Evolutionary conservation across 1,140 invertebrate species (phyloP).

Genomic region (Aporrectodea caliginosa): DNA sequence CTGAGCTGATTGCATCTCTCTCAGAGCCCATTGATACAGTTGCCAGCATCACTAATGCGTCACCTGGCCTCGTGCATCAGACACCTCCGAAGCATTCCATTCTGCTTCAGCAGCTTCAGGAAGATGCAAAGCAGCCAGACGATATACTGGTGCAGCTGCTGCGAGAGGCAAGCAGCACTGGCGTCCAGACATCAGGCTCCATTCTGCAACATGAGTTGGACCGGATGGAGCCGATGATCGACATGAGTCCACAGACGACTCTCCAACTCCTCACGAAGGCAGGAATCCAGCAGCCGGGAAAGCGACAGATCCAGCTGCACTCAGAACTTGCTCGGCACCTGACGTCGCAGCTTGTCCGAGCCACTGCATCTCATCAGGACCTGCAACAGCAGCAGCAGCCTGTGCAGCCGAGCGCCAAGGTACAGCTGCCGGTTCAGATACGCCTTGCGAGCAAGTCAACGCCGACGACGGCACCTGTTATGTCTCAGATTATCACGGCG

Average conservation of each 20-base stretch:
- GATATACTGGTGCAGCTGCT: not conserved
- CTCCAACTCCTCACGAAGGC: not conserved
- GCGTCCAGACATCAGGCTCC: too few relatives aligned
- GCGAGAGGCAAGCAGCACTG: not conserved
- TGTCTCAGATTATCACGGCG: not conserved
- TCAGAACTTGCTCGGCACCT: not conserved
- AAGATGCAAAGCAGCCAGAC: not conserved
- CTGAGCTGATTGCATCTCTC: not conserved
- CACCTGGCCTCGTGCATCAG: too few relatives aligned
- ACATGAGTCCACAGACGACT: not conserved
- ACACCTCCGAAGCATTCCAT: not conserved
- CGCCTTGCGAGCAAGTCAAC: not conserved
- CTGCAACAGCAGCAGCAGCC: not conserved
- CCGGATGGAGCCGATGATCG: not conserved
- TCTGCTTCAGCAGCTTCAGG: not conserved
- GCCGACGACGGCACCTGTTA: not conserved
- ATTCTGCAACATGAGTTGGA: not conserved
- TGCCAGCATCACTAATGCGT: not conserved
- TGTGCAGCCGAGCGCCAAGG: not conserved
- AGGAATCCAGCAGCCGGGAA: not conserved
- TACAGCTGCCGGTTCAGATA: not conserved
- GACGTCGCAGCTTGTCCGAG: not conserved
- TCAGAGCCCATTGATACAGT: not conserved
- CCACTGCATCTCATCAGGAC: too few relatives aligned
- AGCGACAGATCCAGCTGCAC: not conserved